A percentile compares a stretch with the other conserved stretches of the same genome.
phyloP scores from a whole-genome alignment of 1,140 invertebrate genomes.

The Phthorimaea operculella region DNA sequence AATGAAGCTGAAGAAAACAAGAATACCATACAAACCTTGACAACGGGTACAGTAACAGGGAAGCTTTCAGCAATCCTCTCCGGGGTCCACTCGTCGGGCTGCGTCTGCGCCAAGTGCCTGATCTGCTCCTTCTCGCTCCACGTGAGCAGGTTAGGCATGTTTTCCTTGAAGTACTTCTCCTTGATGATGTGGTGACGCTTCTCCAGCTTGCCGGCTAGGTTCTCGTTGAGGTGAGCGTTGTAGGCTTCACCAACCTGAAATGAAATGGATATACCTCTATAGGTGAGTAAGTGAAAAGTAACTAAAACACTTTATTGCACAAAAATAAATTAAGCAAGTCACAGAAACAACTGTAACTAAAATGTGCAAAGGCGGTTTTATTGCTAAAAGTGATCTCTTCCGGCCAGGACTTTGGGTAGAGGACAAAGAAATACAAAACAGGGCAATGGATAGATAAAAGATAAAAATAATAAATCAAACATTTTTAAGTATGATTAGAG shows the following conservation, averaged over 20 bases:
- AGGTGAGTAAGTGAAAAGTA: too few relatives aligned
- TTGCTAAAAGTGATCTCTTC: too few relatives aligned
- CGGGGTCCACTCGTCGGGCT: conserved; percentile 79
- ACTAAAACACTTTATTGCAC: too few relatives aligned
- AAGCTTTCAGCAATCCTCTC: conserved; percentile 82
- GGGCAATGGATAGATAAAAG: too few relatives aligned
- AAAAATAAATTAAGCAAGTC: too few relatives aligned
- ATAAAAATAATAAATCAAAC: too few relatives aligned
- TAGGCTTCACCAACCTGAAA: conserved; percentile 45
- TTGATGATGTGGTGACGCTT: conserved; percentile 71
- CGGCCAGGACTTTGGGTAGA: too few relatives aligned
- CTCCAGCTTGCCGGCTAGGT: conserved; percentile 40
- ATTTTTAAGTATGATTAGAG: too few relatives aligned
- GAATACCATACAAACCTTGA: conserved; percentile 62
- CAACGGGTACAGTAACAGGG: conserved; percentile 73
- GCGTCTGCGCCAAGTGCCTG: conserved; percentile 71
- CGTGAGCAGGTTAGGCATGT: conserved; percentile 79
- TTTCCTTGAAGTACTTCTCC: conserved; percentile 80
- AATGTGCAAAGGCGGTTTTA: too few relatives aligned
- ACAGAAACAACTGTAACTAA: too few relatives aligned
- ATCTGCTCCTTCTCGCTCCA: conserved; percentile 89
- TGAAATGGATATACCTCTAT: too few relatives aligned
- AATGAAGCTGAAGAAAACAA: background rate
- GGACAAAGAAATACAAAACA: too few relatives aligned
- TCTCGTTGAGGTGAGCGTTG: conserved; percentile 46